Percentiles rank a stretch among this genome's conserved stretches.
phyloP scores from a whole-genome alignment of 2,113 vertebrate genomes.

The Burhinus bistriatus region DNA sequence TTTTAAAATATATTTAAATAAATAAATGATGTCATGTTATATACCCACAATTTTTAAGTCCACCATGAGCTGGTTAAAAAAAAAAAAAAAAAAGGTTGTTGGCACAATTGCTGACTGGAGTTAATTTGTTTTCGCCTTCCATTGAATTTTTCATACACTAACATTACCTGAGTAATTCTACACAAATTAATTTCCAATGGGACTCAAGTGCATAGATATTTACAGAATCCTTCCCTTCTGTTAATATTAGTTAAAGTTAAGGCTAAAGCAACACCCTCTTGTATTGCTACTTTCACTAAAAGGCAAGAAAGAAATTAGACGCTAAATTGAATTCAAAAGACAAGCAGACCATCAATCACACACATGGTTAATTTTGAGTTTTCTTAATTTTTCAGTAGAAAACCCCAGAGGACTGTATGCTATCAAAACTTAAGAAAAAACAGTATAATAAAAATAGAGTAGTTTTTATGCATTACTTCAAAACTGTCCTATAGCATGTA shows the following conservation, averaged over 20 bases:
- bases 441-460: not conserved
- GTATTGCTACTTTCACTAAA: not conserved
- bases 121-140: not conserved
- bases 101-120: not conserved
- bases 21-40: not conserved
- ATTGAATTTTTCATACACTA: not conserved
- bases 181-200: not conserved
- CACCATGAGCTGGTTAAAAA: not conserved
- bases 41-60: not conserved
- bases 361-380: not conserved
- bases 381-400: not conserved
- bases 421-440: not conserved
- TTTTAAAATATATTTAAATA: not conserved
- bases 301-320: not conserved
- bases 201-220: not conserved
- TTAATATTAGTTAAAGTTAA: not conserved
- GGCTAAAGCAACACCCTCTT: not conserved
- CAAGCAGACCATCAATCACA: not conserved
- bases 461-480: not conserved
- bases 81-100: not conserved
- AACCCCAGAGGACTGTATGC: not conserved
- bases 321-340: not conserved
- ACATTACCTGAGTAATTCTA: not conserved
- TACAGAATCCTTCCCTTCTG: not conserved
- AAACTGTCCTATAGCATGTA: not conserved